These are phyloP conservation scores for Drosophila kambysellisi DNA, from an alignment of 2,888 invertebrate species.

Conservation along the genomic window DNA sequence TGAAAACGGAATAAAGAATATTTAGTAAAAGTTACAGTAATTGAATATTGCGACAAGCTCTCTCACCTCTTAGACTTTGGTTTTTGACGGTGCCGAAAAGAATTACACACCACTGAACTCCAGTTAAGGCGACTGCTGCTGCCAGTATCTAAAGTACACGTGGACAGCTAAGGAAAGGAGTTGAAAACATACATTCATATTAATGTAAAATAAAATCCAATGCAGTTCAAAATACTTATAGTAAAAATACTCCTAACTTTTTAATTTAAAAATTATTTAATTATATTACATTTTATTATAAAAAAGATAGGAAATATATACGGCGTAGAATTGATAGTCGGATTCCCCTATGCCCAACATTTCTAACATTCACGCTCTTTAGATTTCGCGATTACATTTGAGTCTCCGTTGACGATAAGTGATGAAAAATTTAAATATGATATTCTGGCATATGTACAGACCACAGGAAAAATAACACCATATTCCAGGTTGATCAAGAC, in stretches of 20 bases:
- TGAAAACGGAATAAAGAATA: not conserved
- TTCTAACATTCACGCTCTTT: not conserved
- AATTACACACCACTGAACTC: not conserved
- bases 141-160: not conserved
- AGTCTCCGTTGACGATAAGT: not conserved
- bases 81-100: slow-evolving; percentile 1
- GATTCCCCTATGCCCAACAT: not conserved
- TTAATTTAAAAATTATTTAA: not conserved
- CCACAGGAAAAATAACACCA: not conserved
- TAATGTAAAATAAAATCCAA: not conserved
- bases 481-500: not conserved
- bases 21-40: not conserved
- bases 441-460: not conserved
- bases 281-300: not conserved
- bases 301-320: not conserved
- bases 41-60: not conserved
- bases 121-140: not conserved
- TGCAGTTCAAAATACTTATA: not conserved
- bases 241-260: not conserved
- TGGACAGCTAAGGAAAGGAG: not conserved
- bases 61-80: not conserved
- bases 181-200: not conserved
- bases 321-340: not conserved
- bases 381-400: not conserved
- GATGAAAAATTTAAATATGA: not conserved